Conservation (phyloP, 2,113 vertebrate species). For the Pelvicachromis taeniatus region DNA sequence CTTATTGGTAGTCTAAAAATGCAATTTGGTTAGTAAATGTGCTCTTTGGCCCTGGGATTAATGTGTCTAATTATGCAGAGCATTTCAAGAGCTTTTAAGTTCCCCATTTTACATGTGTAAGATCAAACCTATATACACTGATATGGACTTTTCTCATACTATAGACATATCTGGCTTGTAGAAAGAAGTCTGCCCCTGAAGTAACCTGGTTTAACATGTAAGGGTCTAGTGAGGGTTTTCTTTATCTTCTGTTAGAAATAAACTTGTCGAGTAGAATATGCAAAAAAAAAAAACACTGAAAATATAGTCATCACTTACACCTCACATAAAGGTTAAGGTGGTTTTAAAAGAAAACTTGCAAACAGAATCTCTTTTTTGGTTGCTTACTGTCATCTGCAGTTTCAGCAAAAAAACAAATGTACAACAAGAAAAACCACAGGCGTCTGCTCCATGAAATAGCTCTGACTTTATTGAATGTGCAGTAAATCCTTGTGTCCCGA, state of each 20-base stretch:
- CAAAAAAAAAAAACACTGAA: not conserved
- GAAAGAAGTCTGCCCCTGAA: not conserved
- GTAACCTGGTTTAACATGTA: not conserved
- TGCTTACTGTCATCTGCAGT: not conserved
- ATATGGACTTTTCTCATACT: not conserved
- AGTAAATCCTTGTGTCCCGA: not conserved
- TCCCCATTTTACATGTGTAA: not conserved
- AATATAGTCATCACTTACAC: not conserved
- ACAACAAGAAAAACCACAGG: not conserved
- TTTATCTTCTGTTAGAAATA: not conserved
- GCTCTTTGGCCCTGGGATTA: not conserved
- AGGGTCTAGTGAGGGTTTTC: not conserved
- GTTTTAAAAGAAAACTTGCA: not conserved
- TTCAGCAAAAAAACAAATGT: not conserved
- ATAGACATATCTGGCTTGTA: not conserved
- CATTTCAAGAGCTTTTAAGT: not conserved
- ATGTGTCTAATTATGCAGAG: not conserved
- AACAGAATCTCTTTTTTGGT: not conserved
- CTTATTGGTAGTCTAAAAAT: not conserved
- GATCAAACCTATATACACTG: not conserved
- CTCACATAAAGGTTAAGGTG: not conserved
- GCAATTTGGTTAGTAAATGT: not conserved
- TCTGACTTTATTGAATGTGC: not conserved
- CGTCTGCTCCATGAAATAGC: not conserved
- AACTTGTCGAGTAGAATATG: not conserved